Evolutionary conservation across 2,797 vertebrate genomes (phyloP).

Genomic region (Pelobates cultripes): DNA sequence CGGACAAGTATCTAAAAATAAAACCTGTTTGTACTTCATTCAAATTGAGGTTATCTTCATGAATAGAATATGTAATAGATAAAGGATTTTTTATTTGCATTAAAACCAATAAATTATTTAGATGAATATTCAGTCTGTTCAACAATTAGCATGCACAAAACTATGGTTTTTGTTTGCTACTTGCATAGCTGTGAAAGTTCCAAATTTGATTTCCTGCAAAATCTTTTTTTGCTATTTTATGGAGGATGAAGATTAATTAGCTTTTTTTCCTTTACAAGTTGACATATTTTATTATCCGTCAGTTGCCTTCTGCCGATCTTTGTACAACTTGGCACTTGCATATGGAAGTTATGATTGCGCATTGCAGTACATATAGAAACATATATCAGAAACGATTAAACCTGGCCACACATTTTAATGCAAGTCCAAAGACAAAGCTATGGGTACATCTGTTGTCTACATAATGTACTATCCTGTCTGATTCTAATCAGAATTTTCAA

Average conservation of each 20-base stretch:
- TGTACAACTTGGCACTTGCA: slow-evolving; percentile 4
- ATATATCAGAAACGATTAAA: slow-evolving; percentile 2
- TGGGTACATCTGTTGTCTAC: slow-evolving; percentile 19
- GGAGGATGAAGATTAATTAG: not conserved
- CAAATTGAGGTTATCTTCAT: too few relatives aligned
- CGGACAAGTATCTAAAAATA: too few relatives aligned
- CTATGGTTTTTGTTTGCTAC: too few relatives aligned
- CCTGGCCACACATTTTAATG: slow-evolving; percentile 10
- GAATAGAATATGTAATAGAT: too few relatives aligned
- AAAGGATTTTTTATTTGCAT: too few relatives aligned
- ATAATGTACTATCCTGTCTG: slow-evolving; percentile 18
- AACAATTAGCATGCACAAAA: too few relatives aligned
- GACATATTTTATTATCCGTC: not conserved
- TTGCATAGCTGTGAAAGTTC: too few relatives aligned
- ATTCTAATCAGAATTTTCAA: slow-evolving; percentile 10
- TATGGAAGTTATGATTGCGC: not conserved
- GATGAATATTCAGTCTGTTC: too few relatives aligned
- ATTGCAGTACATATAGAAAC: slow-evolving; percentile 17
- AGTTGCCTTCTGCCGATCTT: not conserved
- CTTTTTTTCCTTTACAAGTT: not conserved
- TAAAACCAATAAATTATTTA: too few relatives aligned
- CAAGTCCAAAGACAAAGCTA: not conserved
- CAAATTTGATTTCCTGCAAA: too few relatives aligned
- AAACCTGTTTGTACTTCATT: too few relatives aligned
- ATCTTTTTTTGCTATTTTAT: too few relatives aligned